Evolutionary conservation across 2,888 invertebrate genomes (phyloP).

Genomic region (Ceraclea dissimilis): DNA sequence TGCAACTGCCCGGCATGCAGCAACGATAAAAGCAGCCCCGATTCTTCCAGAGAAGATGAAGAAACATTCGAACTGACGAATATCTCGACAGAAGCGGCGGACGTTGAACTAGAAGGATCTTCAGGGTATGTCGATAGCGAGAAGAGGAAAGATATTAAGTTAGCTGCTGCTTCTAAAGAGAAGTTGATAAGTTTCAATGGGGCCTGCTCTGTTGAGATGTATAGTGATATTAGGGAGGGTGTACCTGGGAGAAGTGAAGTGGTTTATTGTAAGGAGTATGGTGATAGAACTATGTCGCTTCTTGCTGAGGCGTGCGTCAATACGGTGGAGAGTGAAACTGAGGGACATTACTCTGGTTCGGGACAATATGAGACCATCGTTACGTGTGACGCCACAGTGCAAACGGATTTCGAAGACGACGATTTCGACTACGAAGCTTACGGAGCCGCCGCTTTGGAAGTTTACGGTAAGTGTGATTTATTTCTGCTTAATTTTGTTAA

Average conservation of each 20-base stretch:
- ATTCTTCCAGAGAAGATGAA: constrained; percentile 28
- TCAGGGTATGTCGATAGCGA: constrained; percentile 5
- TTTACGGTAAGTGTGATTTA: constrained; percentile 17
- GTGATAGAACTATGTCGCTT: constrained; percentile 14
- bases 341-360: constrained; percentile 29
- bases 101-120: constrained; percentile 5
- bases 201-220: not conserved
- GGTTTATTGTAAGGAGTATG: constrained; percentile 23
- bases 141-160: not conserved
- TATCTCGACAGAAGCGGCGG: constrained; percentile 16
- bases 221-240: not conserved
- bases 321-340: constrained; percentile 11
- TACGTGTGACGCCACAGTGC: constrained; percentile 46
- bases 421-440: constrained; percentile 28
- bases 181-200: not conserved
- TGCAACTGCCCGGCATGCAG: constrained; percentile 67
- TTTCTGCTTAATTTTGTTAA: not conserved
- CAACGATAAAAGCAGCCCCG: constrained; percentile 40
- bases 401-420: constrained; percentile 44
- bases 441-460: constrained; percentile 6
- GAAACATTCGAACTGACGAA: constrained; percentile 14
- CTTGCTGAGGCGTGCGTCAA: constrained; percentile 22
- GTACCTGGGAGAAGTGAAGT: constrained; percentile 3
- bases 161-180: constrained; percentile 6
- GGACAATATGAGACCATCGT: constrained; percentile 43